Base-by-base conservation (phyloP, 2,113 vertebrate genomes). In the Chascanopsetta lugubris region DNA sequence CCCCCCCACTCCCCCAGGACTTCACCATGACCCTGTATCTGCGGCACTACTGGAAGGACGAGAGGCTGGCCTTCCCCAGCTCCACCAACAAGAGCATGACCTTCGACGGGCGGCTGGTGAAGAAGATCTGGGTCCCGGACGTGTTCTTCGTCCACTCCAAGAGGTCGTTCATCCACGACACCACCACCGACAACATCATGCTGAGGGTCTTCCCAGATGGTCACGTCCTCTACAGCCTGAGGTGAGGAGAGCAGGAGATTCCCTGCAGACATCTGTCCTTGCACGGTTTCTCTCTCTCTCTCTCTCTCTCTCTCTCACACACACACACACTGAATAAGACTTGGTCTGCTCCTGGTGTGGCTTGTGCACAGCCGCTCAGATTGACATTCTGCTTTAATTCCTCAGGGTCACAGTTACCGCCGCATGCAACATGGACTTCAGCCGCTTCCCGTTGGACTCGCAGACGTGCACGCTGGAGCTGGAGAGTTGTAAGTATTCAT, bases 391-490 rank as follows among this genome's bases (percentile, higher is more conserved):
- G 20, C 32, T 42, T 82, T 82, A 84, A 0, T 0, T 77, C 61
- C 87, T 20, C 78, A 99, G 97, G 90, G 93, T 98, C 72, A 99
- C 96, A 0, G 97, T 99, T 43, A 98, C 96, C 8, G 94, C 96
- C 30, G 97, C 97, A 57, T 99, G 97, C 83, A 98, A 97, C 87
- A 99, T 99, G 97, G 97, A 99, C 88, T 97, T 98, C 90, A 98
- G 96, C 56, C 94, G 87, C 25, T 99, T 99, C 60, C 97, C 97
- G n/a, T 73, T 99, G 87, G 96, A 99, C 87, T 94, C 97, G 1
- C 97, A 99, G 91, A 98, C 95, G 0, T 99, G 97, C 75, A 94
- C 96, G 0, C 75, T 99, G 87, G 96, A 99, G 89, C 87, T 99
- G 62, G 97, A 99, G 88, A 99, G 97, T 90, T 99, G 97, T 99